Evolutionary conservation across 2,888 invertebrate genomes (phyloP).

Genomic region (Leptodirus hochenwartii): DNA sequence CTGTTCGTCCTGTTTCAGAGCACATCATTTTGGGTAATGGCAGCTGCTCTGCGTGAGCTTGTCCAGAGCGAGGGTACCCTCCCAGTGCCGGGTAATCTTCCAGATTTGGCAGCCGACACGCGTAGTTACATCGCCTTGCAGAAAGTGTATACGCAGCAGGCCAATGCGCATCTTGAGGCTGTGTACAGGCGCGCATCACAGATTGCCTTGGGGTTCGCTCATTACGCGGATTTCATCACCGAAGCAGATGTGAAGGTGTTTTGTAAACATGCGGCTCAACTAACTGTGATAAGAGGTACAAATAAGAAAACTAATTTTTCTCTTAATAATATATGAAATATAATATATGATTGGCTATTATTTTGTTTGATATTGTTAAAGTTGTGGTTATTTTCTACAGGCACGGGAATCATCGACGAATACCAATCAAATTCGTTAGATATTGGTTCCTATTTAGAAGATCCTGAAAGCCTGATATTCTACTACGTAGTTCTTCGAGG

Average conservation of each 20-base stretch:
- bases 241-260: slow-evolving; percentile 63
- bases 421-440: slow-evolving; percentile 35
- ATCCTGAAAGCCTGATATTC: slow-evolving; percentile 71
- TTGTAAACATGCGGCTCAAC: slow-evolving; percentile 72
- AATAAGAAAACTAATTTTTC: too few species aligned
- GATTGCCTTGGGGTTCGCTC: slow-evolving; percentile 59
- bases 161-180: slow-evolving; percentile 60
- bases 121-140: slow-evolving; percentile 78
- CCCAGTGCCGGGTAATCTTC: slow-evolving; percentile 74
- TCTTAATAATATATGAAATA: too few species aligned
- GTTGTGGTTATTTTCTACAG: too few species aligned
- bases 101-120: slow-evolving; percentile 95
- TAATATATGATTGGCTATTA: too few species aligned
- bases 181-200: slow-evolving; percentile 68
- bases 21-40: slow-evolving; percentile 83
- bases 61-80: slow-evolving; percentile 68
- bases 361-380: too few species aligned
- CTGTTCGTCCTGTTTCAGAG: slow-evolving; percentile 37
- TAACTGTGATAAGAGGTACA: slow-evolving; percentile 41
- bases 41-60: slow-evolving; percentile 73
- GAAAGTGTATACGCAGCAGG: slow-evolving; percentile 71
- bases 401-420: slow-evolving; percentile 61
- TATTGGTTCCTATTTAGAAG: slow-evolving; percentile 36
- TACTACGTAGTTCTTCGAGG: slow-evolving; percentile 82
- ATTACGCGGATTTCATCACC: slow-evolving; percentile 50